Evolutionary conservation across 2,888 invertebrate species (phyloP).

Genomic region (Harpagoxenus sublaevis): DNA sequence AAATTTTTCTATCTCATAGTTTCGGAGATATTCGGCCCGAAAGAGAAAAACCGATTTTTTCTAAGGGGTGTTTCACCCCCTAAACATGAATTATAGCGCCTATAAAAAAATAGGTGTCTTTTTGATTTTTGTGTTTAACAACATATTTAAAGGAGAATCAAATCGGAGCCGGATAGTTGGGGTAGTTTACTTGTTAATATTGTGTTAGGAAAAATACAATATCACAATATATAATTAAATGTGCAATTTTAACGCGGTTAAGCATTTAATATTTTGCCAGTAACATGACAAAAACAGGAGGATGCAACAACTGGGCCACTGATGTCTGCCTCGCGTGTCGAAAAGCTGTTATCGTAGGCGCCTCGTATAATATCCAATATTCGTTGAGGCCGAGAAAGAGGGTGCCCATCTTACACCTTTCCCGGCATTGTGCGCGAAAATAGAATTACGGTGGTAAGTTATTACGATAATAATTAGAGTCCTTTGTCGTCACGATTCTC

Average conservation of each 20-base stretch:
- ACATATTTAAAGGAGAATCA: no score
- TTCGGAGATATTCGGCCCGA: no score
- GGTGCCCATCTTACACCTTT: constrained; percentile 59
- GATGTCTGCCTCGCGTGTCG: constrained; percentile 83
- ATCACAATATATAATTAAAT: not conserved
- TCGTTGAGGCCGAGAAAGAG: constrained; percentile 75
- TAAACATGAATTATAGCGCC: no score
- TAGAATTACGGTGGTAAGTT: constrained; percentile 77
- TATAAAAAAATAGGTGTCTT: no score
- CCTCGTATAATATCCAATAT: constrained; percentile 83
- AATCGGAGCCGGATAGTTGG: no score
- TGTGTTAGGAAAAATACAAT: not conserved
- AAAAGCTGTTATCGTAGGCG: constrained; percentile 79
- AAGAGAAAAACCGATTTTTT: no score
- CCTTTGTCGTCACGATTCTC: constrained; percentile 68
- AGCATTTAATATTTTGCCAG: constrained; percentile 59
- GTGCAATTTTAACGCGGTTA: constrained; percentile 32
- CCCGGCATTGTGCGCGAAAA: constrained; percentile 76
- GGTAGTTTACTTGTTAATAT: no score
- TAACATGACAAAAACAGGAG: constrained; percentile 61
- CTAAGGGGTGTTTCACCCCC: no score
- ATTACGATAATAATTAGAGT: constrained; percentile 78
- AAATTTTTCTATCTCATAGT: no score
- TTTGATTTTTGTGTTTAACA: no score
- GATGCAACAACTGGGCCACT: constrained; percentile 73